Evolutionary conservation across 2,113 vertebrate genomes (phyloP).

Genomic region (Rhadina sibilatrix): DNA sequence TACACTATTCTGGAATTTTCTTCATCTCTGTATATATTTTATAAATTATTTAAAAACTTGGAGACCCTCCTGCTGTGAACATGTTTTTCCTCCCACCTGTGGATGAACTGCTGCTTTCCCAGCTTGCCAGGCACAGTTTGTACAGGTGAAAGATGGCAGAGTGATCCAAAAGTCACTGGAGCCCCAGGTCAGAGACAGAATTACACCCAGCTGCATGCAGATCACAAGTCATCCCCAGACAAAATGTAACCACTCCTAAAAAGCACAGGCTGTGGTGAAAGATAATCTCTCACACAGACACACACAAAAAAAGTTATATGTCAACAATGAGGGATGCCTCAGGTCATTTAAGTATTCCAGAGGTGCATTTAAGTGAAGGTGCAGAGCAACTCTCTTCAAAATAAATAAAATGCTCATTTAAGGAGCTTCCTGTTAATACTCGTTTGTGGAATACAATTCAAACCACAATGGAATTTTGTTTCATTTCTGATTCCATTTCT

Average conservation of each 20-base stretch:
- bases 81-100: background rate
- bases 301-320: rapidly evolving
- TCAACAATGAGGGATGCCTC: background rate
- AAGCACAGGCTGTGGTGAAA: background rate
- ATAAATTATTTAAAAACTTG: background rate
- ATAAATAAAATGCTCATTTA: background rate
- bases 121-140: background rate
- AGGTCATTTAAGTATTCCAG: background rate
- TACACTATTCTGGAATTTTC: background rate
- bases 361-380: background rate
- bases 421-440: background rate
- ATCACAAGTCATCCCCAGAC: background rate
- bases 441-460: background rate
- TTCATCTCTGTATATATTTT: background rate
- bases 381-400: background rate
- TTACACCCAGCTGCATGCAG: background rate
- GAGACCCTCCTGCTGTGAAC: background rate
- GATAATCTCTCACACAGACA: background rate
- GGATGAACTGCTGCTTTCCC: background rate
- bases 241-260: background rate
- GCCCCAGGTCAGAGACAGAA: background rate
- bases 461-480: background rate
- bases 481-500: background rate
- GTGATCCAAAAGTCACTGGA: background rate
- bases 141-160: background rate